These are phyloP conservation scores for Thymelicus sylvestris DNA, from an alignment of 2,888 invertebrate species.

Conservation along the genomic window DNA sequence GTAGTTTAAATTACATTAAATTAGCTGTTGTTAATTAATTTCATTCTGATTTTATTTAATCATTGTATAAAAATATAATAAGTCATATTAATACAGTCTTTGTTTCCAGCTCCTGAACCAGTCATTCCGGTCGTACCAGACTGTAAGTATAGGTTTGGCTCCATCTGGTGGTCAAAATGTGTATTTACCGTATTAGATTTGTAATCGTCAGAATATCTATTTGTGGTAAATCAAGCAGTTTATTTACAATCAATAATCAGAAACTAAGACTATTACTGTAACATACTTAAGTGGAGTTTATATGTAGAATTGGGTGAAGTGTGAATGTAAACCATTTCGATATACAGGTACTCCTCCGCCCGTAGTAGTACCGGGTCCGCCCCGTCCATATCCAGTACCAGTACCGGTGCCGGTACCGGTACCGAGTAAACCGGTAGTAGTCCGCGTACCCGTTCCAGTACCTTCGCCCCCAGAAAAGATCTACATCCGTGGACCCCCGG, in stretches of 20 bases:
- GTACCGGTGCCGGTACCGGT: conserved; percentile 55
- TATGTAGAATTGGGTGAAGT: conserved; percentile 17
- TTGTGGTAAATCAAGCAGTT: conserved; percentile 37
- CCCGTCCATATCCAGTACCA: conserved; percentile 56
- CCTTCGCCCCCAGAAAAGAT: conserved; percentile 60
- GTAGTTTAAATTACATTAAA: too few relatives aligned
- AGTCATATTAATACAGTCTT: neutral
- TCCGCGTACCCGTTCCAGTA: conserved; percentile 61
- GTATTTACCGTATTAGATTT: neutral
- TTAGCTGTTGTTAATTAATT: too few relatives aligned
- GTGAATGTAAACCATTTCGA: conserved; percentile 29
- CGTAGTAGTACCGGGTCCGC: conserved; percentile 65
- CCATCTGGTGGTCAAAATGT: neutral
- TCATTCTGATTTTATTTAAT: too few relatives aligned
- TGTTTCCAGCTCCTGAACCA: conserved; percentile 21
- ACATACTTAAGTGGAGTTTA: conserved; percentile 19
- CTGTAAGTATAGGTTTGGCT: conserved; percentile 38
- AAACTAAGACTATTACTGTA: conserved; percentile 34
- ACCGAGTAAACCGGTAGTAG: conserved; percentile 57
- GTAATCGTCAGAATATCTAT: neutral
- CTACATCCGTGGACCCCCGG: conserved; percentile 53
- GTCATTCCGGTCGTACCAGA: conserved; percentile 26
- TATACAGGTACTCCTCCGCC: conserved; percentile 67
- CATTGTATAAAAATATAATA: too few relatives aligned
- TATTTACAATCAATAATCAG: neutral